These are phyloP conservation scores for Bombus sylvicola DNA, from an alignment of 1,140 invertebrate genomes.

Conservation along the genomic window DNA sequence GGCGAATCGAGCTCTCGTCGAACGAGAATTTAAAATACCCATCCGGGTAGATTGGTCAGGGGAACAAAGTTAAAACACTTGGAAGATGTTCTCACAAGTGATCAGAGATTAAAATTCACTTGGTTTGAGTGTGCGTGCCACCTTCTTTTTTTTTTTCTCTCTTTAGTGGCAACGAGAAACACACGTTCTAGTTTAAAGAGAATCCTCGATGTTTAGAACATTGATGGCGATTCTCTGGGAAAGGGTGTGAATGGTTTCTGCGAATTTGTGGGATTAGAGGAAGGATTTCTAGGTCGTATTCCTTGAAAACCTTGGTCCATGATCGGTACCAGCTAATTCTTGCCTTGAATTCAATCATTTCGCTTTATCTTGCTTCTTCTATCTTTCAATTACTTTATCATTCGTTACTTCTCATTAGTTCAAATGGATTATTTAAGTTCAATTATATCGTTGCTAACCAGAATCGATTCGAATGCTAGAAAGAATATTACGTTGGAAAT, in stretches of 20 bases:
- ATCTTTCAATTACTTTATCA: too few species aligned
- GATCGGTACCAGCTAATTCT: background rate
- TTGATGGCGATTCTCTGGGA: constrained; percentile 9
- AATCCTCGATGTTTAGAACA: constrained; percentile 22
- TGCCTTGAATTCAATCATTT: background rate
- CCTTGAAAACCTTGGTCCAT: constrained; percentile 14
- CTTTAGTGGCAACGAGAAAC: background rate
- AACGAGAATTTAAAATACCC: constrained; percentile 7
- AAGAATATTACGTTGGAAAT: background rate
- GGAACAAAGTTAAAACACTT: background rate
- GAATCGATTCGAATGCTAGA: background rate
- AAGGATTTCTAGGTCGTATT: background rate
- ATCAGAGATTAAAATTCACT: background rate
- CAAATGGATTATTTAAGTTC: background rate
- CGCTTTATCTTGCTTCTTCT: background rate
- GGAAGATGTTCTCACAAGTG: background rate
- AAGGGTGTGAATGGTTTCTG: background rate
- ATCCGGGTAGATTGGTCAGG: background rate
- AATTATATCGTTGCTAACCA: background rate
- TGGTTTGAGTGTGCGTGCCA: background rate
- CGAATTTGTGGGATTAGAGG: background rate
- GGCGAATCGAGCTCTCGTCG: background rate
- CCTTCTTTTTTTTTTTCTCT: background rate
- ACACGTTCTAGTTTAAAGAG: background rate
- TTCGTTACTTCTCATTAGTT: too few species aligned